Evolutionary conservation across 2,888 invertebrate species (phyloP).

Genomic region (Phanerotoma sp.): DNA sequence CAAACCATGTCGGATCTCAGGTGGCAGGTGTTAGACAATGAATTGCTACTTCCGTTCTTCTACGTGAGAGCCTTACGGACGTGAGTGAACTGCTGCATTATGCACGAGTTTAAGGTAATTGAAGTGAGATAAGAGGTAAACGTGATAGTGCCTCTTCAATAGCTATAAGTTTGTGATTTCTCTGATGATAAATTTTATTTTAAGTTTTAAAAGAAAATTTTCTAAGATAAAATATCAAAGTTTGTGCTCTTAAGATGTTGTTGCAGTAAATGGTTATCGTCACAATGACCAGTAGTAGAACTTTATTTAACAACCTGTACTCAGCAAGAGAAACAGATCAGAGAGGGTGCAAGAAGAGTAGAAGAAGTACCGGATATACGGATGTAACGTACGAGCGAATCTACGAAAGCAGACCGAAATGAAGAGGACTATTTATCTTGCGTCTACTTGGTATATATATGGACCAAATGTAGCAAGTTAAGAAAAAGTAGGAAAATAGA

Average conservation of each 20-base stretch:
- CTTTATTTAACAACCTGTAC: slow-evolving; percentile 1
- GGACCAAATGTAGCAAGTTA: background rate
- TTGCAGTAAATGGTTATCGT: background rate
- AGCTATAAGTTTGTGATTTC: background rate
- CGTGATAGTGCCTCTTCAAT: slow-evolving; percentile 4
- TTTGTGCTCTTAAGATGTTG: slow-evolving; percentile 2
- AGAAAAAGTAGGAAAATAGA: background rate
- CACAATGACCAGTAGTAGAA: background rate
- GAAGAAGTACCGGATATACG: background rate
- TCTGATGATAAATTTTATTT: background rate
- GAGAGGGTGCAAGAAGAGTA: background rate
- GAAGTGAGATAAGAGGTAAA: slow-evolving; percentile 7
- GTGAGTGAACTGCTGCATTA: slow-evolving; percentile 8
- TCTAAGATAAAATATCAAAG: background rate
- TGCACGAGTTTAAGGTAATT: slow-evolving; percentile 6
- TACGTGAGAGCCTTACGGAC: slow-evolving; percentile 19
- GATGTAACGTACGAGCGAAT: slow-evolving; percentile 4
- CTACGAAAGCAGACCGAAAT: slow-evolving; percentile 6
- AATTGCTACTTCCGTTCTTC: slow-evolving; percentile 23
- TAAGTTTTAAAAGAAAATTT: no score
- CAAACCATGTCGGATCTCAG: slow-evolving; percentile 25
- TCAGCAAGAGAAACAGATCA: background rate
- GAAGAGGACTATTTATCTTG: slow-evolving; percentile 18
- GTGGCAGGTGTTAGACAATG: slow-evolving; percentile 30
- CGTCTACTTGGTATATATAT: background rate